Evolutionary conservation across 2,797 vertebrate species (phyloP), one percentile per base, ranked within the genome.

Genomic region (Lemur catta): DNA sequence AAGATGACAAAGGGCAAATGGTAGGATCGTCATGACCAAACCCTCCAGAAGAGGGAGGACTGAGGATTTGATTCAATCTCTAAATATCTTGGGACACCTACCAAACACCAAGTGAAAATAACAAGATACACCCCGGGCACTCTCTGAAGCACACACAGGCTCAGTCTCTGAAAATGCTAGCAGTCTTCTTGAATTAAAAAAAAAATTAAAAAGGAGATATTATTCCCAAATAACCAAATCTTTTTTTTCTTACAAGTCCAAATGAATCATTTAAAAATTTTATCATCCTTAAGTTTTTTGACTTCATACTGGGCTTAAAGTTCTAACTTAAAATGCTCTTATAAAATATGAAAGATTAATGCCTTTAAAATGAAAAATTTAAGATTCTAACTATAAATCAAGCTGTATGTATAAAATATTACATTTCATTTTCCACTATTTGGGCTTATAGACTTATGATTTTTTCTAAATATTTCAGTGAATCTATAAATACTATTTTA

Each of bases 181-280:
- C 46, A 50, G 38, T 55, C 82, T 84, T 76, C 18, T 38, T 55
- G 7, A 88, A 26, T n/a, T 78, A 52, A 69, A 90, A 43, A 41
- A 65, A 13, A 17, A 20, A 63, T 48, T 28, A 59, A 57, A 67
- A 57, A n/a, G 48, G 26, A 89, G 41, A 15, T 20, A 28, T 75
- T 63, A 76, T 75, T 89, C 11, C 30, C n/a, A 52, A 92, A 80
- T 59, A 43, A 1, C 26, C 11, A 30, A 69, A 72, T 76, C 7
- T 20, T 63, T 75, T 55, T 84, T 82, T 90, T 13, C 48, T 57
- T 90, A 69, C 1, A 80, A 93, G 30, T 80, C 18, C 30, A 87
- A 89, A 94, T n/a, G 61, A 93, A 76, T 10, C 28, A 55, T 74
- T 92, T 43, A 61, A 91, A 95, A 15, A 4, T 35, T 55, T 81